Conservation (phyloP, 1,140 invertebrate species). For the Calliphora vicina region DNA sequence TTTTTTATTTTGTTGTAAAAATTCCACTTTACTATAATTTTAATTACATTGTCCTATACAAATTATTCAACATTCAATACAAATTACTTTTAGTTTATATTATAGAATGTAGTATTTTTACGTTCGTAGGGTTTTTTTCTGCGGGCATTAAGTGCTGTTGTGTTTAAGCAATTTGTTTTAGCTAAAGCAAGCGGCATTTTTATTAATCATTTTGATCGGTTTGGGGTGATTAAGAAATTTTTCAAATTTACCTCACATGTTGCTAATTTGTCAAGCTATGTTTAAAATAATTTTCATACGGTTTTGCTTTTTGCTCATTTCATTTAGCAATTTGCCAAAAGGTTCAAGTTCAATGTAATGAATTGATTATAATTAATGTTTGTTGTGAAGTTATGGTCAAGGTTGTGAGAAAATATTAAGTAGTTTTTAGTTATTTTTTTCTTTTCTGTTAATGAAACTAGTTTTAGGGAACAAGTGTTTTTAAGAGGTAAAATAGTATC, state of each 20-base stretch:
- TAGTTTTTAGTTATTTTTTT: too few species aligned
- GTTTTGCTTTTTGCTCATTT: neutral
- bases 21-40: slow-evolving; percentile 10
- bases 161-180: neutral
- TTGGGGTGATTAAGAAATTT: slow-evolving; percentile 10
- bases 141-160: neutral
- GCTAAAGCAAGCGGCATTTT: slow-evolving; percentile 5
- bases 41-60: slow-evolving; percentile 10
- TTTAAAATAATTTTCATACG: neutral
- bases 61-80: slow-evolving; percentile 17
- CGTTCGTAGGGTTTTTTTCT: neutral
- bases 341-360: slow-evolving; percentile 9
- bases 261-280: slow-evolving; percentile 2
- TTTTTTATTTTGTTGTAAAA: neutral
- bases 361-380: neutral
- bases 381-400: neutral
- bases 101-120: neutral
- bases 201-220: neutral
- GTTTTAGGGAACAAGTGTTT: too few species aligned
- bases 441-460: too few species aligned
- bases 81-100: slow-evolving; percentile 8
- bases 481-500: too few species aligned
- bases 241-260: slow-evolving; percentile 11
- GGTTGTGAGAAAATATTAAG: neutral
- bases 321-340: neutral